These are phyloP conservation scores for Schizopygopsis pylzovi DNA, from an alignment of 2,797 vertebrate species.

Conservation along the genomic window DNA sequence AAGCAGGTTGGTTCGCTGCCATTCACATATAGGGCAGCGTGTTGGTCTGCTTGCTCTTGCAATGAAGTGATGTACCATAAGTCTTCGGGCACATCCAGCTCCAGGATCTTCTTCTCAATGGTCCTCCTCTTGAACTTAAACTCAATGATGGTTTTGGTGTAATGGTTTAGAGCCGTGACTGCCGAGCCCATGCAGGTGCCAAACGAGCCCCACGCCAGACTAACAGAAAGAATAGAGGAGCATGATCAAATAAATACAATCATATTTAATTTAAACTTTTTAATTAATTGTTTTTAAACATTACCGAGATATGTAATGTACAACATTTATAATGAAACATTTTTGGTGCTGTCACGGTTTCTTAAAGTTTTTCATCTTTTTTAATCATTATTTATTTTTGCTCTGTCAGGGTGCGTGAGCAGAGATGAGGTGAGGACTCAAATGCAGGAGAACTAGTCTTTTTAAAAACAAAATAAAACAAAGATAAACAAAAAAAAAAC, in stretches of 20 bases:
- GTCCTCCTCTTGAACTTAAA: constrained; percentile 86
- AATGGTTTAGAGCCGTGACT: constrained; percentile 84
- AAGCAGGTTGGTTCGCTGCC: constrained; percentile 71
- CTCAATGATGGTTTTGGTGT: constrained; percentile 85
- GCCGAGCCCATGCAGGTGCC: constrained; percentile 90
- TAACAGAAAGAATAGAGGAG: constrained; percentile 58
- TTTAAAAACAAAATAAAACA: no score
- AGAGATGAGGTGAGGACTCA: no score
- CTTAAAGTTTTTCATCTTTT: no score
- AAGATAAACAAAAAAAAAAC: no score
- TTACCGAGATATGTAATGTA: neutral
- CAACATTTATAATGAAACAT: no score
- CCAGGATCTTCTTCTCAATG: constrained; percentile 82
- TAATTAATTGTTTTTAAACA: neutral
- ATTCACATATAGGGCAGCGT: constrained; percentile 67
- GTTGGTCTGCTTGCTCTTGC: constrained; percentile 66
- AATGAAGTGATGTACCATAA: constrained; percentile 81
- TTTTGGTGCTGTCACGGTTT: no score
- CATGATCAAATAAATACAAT: neutral
- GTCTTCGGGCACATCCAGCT: constrained; percentile 76
- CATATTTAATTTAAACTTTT: neutral
- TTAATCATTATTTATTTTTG: no score
- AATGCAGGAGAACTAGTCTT: no score
- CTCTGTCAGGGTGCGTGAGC: no score
- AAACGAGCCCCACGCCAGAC: constrained; percentile 89